These are phyloP conservation scores for Calameuta pallipes DNA, from an alignment of 2,888 invertebrate genomes.

Conservation along the genomic window DNA sequence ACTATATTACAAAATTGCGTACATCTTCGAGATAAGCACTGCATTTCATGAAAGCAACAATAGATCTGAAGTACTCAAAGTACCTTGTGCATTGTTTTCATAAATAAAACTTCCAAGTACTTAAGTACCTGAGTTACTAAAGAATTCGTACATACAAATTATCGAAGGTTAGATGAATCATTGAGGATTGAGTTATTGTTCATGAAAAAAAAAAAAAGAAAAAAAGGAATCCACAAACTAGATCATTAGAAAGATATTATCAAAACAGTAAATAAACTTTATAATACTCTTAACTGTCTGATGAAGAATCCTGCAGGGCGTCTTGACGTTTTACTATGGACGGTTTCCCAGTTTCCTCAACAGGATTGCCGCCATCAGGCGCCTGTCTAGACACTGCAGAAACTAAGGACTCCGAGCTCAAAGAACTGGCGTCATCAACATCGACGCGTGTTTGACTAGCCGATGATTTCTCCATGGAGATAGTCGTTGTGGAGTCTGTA, in stretches of 20 bases:
- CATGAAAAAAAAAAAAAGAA: neutral
- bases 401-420: constrained; percentile 45
- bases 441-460: constrained; percentile 32
- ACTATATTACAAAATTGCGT: neutral
- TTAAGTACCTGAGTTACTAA: neutral
- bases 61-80: neutral
- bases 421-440: constrained; percentile 35
- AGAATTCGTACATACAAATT: neutral
- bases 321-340: constrained; percentile 23
- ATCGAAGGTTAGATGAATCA: neutral
- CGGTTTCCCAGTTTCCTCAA: constrained; percentile 47
- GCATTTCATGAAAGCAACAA: neutral
- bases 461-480: constrained; percentile 36
- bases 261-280: neutral
- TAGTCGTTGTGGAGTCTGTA: constrained; percentile 38
- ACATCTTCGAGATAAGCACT: neutral
- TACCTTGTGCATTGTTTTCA: neutral
- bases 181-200: neutral
- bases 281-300: constrained; percentile 19
- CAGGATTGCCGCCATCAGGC: constrained; percentile 61
- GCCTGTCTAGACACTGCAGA: constrained; percentile 58
- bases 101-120: neutral
- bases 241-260: neutral
- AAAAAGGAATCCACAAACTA: neutral
- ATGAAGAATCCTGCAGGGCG: constrained; percentile 35